Evolutionary conservation across 1,140 invertebrate species (phyloP).

Genomic region (Pseudomyrmex gracilis): DNA sequence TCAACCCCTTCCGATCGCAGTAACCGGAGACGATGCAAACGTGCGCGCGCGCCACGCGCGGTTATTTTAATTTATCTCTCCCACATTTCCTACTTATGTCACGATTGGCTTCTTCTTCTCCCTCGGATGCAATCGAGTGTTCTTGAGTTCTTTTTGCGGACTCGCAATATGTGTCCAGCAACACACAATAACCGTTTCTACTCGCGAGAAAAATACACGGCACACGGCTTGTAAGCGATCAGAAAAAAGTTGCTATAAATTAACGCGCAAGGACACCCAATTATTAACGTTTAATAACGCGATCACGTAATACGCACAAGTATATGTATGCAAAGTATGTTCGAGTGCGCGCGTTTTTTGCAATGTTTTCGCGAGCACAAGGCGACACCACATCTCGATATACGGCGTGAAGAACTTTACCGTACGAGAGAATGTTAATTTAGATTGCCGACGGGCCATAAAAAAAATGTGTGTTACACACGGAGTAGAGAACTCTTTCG

Average conservation of each 20-base stretch:
- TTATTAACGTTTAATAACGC: conserved; percentile 24
- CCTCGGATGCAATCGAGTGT: conserved; percentile 38
- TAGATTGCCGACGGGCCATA: neutral
- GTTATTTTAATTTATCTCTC: conserved; percentile 55
- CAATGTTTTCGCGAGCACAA: neutral
- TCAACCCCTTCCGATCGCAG: conserved; percentile 27
- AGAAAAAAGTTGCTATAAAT: conserved; percentile 27
- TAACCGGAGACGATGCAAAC: conserved; percentile 1
- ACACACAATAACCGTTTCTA: conserved; percentile 20
- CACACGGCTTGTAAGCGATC: neutral
- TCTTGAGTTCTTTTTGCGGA: conserved; percentile 24
- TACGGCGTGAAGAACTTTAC: conserved; percentile 19
- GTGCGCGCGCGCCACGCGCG: conserved; percentile 15
- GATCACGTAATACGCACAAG: conserved; percentile 4
- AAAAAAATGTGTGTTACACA: conserved; percentile 32
- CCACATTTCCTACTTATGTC: conserved; percentile 55
- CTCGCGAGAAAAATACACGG: neutral
- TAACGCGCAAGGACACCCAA: conserved; percentile 18
- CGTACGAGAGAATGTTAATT: conserved; percentile 15
- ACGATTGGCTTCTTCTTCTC: conserved; percentile 29
- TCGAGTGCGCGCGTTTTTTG: neutral
- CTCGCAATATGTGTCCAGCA: conserved; percentile 22
- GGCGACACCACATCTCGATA: neutral
- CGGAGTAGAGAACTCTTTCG: neutral
- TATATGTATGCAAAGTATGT: conserved; percentile 14